A percentile compares a stretch with the other conserved stretches of the same genome.
phyloP scores from a whole-genome alignment of 2,888 invertebrate genomes.

The Epistrophe eligans region DNA sequence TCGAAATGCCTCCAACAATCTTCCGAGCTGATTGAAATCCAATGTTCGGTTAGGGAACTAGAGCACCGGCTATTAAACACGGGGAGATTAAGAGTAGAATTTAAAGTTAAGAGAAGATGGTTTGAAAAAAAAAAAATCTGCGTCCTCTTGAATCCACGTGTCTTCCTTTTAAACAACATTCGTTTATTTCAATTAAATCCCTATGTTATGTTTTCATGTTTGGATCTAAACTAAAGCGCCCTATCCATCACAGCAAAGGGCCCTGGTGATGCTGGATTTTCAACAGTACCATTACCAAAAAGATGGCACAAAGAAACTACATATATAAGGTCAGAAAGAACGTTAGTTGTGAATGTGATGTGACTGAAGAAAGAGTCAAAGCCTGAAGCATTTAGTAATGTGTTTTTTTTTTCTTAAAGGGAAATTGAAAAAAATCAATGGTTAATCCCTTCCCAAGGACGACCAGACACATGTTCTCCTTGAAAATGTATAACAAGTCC shows the following conservation, averaged over 20 bases:
- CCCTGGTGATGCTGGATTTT: not conserved
- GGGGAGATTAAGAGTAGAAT: no score
- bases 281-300: not conserved
- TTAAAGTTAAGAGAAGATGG: no score
- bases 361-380: not conserved
- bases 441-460: slow-evolving; percentile 65
- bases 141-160: no score
- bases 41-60: no score
- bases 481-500: slow-evolving; percentile 17
- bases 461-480: slow-evolving; percentile 19
- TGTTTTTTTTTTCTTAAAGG: slow-evolving; percentile 7
- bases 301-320: not conserved
- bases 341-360: not conserved
- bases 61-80: no score
- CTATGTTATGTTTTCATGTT: not conserved
- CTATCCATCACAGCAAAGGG: not conserved
- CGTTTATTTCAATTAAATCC: not conserved
- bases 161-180: no score
- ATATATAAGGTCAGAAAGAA: not conserved
- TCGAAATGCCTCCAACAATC: no score
- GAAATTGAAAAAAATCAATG: slow-evolving; percentile 62
- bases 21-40: no score
- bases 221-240: not conserved
- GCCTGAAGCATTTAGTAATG: slow-evolving; percentile 8
- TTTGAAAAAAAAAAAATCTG: no score